Evolutionary conservation across 2,888 invertebrate genomes (phyloP).

Genomic region (Agonopterix heracliana): DNA sequence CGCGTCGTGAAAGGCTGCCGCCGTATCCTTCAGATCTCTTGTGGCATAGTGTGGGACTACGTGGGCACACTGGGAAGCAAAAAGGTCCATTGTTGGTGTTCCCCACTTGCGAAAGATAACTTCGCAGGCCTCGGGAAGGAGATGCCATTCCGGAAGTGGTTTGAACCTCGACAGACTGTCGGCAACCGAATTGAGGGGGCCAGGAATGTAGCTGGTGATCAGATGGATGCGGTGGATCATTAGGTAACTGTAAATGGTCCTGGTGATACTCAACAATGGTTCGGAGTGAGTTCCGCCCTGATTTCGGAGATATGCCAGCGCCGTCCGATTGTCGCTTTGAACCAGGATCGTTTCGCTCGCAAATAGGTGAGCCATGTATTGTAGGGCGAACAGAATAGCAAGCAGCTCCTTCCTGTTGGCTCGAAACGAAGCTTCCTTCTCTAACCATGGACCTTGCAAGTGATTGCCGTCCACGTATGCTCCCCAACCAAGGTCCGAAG

Average conservation of each 20-base stretch:
- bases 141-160: slow-evolving; percentile 16
- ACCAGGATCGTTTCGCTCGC: slow-evolving; percentile 7
- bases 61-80: slow-evolving; percentile 4
- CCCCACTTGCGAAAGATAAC: slow-evolving; percentile 4
- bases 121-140: not conserved
- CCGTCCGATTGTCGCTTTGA: slow-evolving; percentile 20
- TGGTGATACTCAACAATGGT: not conserved
- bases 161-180: slow-evolving; percentile 17
- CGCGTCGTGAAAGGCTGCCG: slow-evolving; percentile 7
- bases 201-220: slow-evolving; percentile 15
- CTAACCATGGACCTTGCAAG: slow-evolving; percentile 14
- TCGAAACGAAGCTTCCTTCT: slow-evolving; percentile 15
- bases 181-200: slow-evolving; percentile 19
- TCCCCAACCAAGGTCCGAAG: slow-evolving; percentile 9
- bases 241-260: slow-evolving; percentile 3
- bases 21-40: not conserved
- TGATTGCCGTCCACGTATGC: not conserved
- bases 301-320: slow-evolving; percentile 17
- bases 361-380: not conserved
- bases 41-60: slow-evolving; percentile 10
- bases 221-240: not conserved
- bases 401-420: slow-evolving; percentile 21
- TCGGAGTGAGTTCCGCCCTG: slow-evolving; percentile 15
- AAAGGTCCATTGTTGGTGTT: slow-evolving; percentile 10
- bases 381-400: slow-evolving; percentile 7